Percentiles rank a stretch among this genome's conserved stretches.
Evolutionary conservation across 2,797 vertebrate genomes (phyloP).

Genomic region (Echiichthys vipera): DNA sequence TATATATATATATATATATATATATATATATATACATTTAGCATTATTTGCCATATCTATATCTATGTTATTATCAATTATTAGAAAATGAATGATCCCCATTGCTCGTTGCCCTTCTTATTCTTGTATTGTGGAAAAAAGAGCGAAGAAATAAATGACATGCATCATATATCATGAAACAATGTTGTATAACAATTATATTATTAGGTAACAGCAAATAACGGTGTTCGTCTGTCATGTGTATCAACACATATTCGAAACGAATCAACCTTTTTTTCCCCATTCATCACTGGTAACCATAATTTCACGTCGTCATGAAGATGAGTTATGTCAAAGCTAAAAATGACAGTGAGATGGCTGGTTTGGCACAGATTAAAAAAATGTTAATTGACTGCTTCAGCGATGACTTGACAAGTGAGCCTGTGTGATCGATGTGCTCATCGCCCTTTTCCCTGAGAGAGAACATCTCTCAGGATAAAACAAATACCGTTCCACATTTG

Average conservation of each 20-base stretch:
- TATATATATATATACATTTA: background rate
- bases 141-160: slow-evolving; percentile 27
- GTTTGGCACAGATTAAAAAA: slow-evolving; percentile 76
- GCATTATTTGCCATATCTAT: background rate
- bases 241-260: slow-evolving; percentile 47
- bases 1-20: background rate
- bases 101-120: background rate
- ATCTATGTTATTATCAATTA: background rate
- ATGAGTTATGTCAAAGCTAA: slow-evolving; percentile 70
- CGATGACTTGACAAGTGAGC: slow-evolving; percentile 73
- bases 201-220: slow-evolving; percentile 63
- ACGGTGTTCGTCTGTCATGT: slow-evolving; percentile 36
- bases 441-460: slow-evolving; percentile 65
- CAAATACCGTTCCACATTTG: slow-evolving; percentile 68
- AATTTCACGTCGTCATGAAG: slow-evolving; percentile 69
- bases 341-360: slow-evolving; percentile 73
- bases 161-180: slow-evolving; percentile 37
- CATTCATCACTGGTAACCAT: slow-evolving; percentile 73
- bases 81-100: background rate
- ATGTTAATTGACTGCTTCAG: slow-evolving; percentile 81
- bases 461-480: slow-evolving; percentile 76
- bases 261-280: slow-evolving; percentile 60
- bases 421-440: slow-evolving; percentile 77
- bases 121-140: slow-evolving; percentile 8
- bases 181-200: slow-evolving; percentile 51